These are phyloP conservation scores for Cordylochernes scorpioides DNA, from an alignment of 2,888 invertebrate species.

Conservation along the genomic window DNA sequence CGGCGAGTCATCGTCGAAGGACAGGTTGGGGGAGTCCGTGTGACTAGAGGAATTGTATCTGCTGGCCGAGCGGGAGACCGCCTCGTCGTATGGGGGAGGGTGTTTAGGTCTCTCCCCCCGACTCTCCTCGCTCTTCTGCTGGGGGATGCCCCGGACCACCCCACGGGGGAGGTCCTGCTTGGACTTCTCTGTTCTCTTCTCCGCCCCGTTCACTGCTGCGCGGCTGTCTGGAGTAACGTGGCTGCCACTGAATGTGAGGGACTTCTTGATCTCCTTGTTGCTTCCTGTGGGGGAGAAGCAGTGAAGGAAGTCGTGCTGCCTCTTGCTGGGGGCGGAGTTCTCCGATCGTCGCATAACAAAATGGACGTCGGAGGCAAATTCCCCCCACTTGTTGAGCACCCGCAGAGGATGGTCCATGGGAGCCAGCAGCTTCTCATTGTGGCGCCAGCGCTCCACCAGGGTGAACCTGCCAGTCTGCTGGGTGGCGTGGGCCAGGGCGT, in stretches of 20 bases:
- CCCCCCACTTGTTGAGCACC: constrained; percentile 84
- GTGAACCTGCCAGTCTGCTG: constrained; percentile 92
- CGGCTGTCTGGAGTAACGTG: too few relatives aligned
- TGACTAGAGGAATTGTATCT: constrained; percentile 12
- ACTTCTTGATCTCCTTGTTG: constrained; percentile 31
- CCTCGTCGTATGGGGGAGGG: constrained; percentile 14
- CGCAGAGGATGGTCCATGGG: constrained; percentile 80
- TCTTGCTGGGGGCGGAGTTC: constrained; percentile 8
- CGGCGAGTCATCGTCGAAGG: constrained; percentile 10
- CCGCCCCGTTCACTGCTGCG: constrained; percentile 5
- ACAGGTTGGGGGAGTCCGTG: constrained; percentile 2
- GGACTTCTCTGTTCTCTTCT: too few relatives aligned
- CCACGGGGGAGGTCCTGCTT: constrained; percentile 11
- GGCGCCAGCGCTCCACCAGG: constrained; percentile 79
- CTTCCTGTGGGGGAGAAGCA: constrained; percentile 5
- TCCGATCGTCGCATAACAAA: constrained; percentile 64
- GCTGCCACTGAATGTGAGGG: constrained; percentile 32
- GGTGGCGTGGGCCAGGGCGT: constrained; percentile 90
- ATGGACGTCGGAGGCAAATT: constrained; percentile 86
- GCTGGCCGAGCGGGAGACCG: constrained; percentile 11
- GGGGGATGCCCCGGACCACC: constrained; percentile 10
- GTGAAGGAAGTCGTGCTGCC: constrained; percentile 10
- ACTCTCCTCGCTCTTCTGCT: constrained; percentile 7
- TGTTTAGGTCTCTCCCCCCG: constrained; percentile 11
- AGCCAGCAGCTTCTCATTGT: constrained; percentile 66